These are phyloP conservation scores for Tenthredo amoena DNA, from an alignment of 2,888 invertebrate species.

Conservation along the genomic window DNA sequence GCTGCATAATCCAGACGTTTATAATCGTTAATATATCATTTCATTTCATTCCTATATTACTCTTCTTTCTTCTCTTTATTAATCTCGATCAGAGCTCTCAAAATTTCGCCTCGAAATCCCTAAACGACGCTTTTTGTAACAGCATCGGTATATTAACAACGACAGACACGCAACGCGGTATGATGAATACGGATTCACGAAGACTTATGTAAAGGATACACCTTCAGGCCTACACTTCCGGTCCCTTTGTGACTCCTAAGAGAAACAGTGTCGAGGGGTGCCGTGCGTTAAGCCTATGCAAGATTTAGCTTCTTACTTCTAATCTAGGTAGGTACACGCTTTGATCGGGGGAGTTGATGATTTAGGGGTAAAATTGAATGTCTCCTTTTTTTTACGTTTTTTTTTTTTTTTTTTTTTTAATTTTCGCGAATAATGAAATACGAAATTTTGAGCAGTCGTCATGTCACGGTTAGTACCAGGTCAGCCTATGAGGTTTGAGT, in stretches of 20 bases:
- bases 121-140: not conserved
- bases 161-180: not conserved
- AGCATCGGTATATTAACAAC: not conserved
- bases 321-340: not conserved
- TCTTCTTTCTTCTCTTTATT: not conserved
- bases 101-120: not conserved
- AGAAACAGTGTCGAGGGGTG: conserved; percentile 9
- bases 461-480: conserved; percentile 10
- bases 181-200: not conserved
- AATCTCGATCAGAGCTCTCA: not conserved
- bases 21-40: not conserved
- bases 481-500: conserved; percentile 14
- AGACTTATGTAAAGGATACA: conserved; percentile 14
- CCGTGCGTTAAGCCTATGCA: not conserved
- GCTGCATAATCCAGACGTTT: not conserved
- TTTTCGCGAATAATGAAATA: not conserved
- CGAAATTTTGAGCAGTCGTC: not conserved
- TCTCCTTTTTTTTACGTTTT: too few relatives aligned
- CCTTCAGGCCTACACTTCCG: not conserved
- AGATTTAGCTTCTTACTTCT: conserved; percentile 11
- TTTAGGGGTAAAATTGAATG: not conserved
- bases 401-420: not conserved
- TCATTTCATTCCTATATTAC: not conserved
- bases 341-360: not conserved
- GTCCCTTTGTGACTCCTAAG: not conserved